Conservation (phyloP, 2,888 invertebrate genomes). For the Buathra laborator region DNA sequence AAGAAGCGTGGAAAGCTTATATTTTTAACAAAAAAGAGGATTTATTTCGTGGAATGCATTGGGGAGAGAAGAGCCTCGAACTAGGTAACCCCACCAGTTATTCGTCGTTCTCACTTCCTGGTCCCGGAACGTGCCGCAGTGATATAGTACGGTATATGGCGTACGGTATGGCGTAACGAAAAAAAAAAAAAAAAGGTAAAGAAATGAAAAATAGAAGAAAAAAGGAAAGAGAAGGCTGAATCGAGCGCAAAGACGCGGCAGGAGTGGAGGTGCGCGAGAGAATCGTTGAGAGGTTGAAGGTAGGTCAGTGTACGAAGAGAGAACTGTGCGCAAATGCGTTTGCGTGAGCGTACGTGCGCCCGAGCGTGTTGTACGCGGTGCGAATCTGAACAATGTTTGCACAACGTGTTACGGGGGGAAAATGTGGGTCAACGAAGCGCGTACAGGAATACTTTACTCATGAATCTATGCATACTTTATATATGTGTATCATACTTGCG, state of each 20-base stretch:
- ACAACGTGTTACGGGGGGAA: slow-evolving; percentile 59
- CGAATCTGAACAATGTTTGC: slow-evolving; percentile 65
- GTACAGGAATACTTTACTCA: slow-evolving; percentile 17
- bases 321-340: slow-evolving; percentile 49
- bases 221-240: slow-evolving; percentile 40
- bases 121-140: slow-evolving; percentile 27
- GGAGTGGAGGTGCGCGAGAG: slow-evolving; percentile 39
- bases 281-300: slow-evolving; percentile 57
- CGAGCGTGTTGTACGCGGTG: slow-evolving; percentile 58
- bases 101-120: slow-evolving; percentile 45
- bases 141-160: slow-evolving; percentile 31
- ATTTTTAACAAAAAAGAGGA: slow-evolving; percentile 13
- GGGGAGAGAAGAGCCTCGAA: slow-evolving; percentile 21
- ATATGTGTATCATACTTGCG: neutral
- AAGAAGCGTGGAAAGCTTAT: slow-evolving; percentile 26
- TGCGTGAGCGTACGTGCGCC: slow-evolving; percentile 49
- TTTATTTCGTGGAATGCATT: slow-evolving; percentile 47
- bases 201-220: neutral
- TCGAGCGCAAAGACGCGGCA: slow-evolving; percentile 43
- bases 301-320: slow-evolving; percentile 60
- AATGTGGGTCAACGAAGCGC: slow-evolving; percentile 60
- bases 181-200: slow-evolving; percentile 5
- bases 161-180: slow-evolving; percentile 7
- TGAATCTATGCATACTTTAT: slow-evolving; percentile 6
- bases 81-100: slow-evolving; percentile 30